phyloP scores from a whole-genome alignment of 2,888 invertebrate species.

The Loripinus fragilis region DNA sequence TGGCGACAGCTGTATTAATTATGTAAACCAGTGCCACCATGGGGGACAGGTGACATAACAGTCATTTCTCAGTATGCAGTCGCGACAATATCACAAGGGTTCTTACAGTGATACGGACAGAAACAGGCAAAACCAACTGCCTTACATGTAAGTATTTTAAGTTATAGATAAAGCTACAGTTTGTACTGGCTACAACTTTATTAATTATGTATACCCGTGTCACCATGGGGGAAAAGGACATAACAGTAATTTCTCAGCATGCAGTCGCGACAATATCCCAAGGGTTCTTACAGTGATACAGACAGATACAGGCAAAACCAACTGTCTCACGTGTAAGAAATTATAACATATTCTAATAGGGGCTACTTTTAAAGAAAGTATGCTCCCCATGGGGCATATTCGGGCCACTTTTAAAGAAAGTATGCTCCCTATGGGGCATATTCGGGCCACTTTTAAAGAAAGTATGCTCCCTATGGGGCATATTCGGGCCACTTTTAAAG shows the following conservation, averaged over 20 bases:
- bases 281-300: conserved; percentile 94
- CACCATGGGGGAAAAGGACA: conserved; percentile 98
- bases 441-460: too few relatives aligned
- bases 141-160: too few relatives aligned
- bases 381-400: too few relatives aligned
- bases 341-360: too few relatives aligned
- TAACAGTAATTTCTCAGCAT: conserved; percentile 98
- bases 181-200: conserved; percentile 98
- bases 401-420: too few relatives aligned
- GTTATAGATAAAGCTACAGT: too few relatives aligned
- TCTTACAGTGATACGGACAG: conserved; percentile 90
- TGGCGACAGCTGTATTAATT: conserved; percentile 98
- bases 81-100: conserved; percentile 97
- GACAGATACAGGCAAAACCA: conserved; percentile 90
- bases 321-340: conserved; percentile 96
- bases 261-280: conserved; percentile 97
- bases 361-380: too few relatives aligned
- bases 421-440: too few relatives aligned
- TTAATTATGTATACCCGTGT: conserved; percentile 99
- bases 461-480: too few relatives aligned
- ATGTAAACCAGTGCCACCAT: conserved; percentile 99
- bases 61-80: conserved; percentile 97
- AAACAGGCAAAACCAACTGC: conserved; percentile 94
- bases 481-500: too few relatives aligned
- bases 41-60: conserved; percentile 98